phyloP scores from a whole-genome alignment of 2,797 vertebrate genomes.

The Pterois miles region DNA sequence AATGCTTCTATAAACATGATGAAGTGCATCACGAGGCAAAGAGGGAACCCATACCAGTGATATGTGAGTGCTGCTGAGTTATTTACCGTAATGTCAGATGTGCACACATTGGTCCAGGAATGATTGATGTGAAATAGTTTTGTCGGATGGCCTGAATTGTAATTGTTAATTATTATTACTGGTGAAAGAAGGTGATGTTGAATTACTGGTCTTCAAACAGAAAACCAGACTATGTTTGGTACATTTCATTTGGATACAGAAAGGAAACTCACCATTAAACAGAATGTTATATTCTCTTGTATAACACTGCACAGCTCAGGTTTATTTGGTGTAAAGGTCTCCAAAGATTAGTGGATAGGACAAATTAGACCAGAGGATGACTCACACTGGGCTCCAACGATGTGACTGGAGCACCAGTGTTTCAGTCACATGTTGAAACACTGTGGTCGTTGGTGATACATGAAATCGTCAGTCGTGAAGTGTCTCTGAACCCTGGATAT shows the following conservation, averaged over 20 bases:
- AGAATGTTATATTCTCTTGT: background rate
- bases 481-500: background rate
- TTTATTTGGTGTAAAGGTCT: background rate
- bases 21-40: conserved; percentile 55
- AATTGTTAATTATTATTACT: background rate
- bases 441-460: background rate
- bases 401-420: background rate
- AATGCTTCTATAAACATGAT: conserved; percentile 42
- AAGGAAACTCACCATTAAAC: background rate
- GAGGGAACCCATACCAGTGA: conserved; percentile 63
- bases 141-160: background rate
- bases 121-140: background rate
- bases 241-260: background rate
- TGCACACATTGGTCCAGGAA: background rate
- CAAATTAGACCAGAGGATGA: background rate
- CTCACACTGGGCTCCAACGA: background rate
- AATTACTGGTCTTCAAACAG: background rate
- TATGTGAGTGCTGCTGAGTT: conserved; percentile 71
- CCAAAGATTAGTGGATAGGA: background rate
- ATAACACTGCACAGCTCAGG: background rate
- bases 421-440: background rate
- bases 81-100: background rate
- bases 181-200: background rate
- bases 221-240: background rate
- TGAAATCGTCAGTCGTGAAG: background rate